Conservation (phyloP, 2,113 vertebrate genomes). For the human (Homo sapiens) region DNA sequence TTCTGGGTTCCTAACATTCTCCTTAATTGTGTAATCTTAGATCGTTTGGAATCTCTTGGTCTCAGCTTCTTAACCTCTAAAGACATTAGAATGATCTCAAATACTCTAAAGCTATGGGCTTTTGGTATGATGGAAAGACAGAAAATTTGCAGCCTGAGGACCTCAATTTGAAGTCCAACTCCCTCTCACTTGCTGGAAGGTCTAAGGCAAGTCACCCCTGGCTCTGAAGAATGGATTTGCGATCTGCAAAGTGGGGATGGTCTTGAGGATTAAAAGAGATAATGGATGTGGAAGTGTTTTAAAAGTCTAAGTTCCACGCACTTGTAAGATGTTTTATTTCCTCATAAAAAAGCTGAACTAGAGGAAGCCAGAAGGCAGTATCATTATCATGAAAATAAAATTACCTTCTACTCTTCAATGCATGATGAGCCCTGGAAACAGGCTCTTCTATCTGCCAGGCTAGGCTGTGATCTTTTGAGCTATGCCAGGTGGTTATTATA, state of each 20-base stretch:
- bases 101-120: not conserved
- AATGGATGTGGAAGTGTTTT: not conserved
- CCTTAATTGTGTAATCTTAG: not conserved
- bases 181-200: not conserved
- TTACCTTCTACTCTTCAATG: not conserved
- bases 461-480: not conserved
- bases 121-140: not conserved
- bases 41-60: not conserved
- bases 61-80: not conserved
- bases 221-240: not conserved
- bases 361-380: not conserved
- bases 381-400: conserved; percentile 37
- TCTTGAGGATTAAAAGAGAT: not conserved
- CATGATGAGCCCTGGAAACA: not conserved
- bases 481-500: conserved; percentile 26
- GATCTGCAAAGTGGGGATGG: not conserved
- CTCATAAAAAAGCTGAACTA: not conserved
- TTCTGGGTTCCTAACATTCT: not conserved
- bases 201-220: not conserved
- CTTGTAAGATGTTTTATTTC: not conserved
- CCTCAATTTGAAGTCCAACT: not conserved
- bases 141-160: not conserved
- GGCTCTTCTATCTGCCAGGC: not conserved
- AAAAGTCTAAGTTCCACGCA: not conserved
- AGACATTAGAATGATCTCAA: not conserved